phyloP scores from a whole-genome alignment of 1,140 invertebrate genomes.

The Tetranychus cinnabarinus region DNA sequence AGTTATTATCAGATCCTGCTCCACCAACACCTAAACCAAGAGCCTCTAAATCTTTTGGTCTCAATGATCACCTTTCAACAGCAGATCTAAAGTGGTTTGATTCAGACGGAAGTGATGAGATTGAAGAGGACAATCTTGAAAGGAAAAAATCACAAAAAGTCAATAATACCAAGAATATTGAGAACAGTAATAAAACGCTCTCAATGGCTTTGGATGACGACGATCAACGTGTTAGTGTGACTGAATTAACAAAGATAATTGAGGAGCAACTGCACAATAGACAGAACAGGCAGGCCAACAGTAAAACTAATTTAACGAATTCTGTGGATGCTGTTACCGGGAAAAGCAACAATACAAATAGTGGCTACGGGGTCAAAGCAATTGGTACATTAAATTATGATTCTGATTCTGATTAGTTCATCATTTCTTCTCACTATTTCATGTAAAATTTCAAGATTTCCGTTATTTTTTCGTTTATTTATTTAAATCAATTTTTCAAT shows the following conservation, averaged over 20 bases:
- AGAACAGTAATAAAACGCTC: background rate
- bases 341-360: too few relatives aligned
- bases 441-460: too few relatives aligned
- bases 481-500: too few relatives aligned
- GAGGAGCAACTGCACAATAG: background rate
- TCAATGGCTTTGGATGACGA: background rate
- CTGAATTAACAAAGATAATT: background rate
- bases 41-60: too few relatives aligned
- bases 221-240: background rate
- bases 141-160: background rate
- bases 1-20: background rate
- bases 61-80: background rate
- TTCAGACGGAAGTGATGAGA: background rate
- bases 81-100: background rate
- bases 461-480: too few relatives aligned
- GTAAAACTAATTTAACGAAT: too few relatives aligned
- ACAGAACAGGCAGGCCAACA: too few relatives aligned
- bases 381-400: too few relatives aligned
- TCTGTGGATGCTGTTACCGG: too few relatives aligned
- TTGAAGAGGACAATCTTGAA: background rate
- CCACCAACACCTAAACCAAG: background rate
- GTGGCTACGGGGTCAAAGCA: too few relatives aligned
- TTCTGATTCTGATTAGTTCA: too few relatives aligned
- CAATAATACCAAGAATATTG: background rate
- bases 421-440: too few relatives aligned